Conservation (phyloP, 2,888 invertebrate species). For the Amiota minor region DNA sequence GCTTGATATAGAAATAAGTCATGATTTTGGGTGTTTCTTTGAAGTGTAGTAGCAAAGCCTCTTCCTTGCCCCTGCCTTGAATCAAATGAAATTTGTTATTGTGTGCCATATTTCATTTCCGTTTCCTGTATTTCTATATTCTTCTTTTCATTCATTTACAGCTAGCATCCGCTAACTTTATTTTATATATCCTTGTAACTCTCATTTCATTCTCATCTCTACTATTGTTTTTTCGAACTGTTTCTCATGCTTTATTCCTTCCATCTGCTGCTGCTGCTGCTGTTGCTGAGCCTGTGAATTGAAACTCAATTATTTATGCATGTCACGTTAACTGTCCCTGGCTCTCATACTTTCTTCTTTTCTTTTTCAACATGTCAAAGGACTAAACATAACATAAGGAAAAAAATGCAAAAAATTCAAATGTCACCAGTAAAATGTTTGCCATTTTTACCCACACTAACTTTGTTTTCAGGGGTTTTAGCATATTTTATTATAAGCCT, state of each 20-base stretch:
- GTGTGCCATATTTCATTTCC: constrained; percentile 64
- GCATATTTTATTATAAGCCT: not conserved
- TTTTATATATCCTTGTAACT: no score
- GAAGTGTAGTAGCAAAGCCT: not conserved
- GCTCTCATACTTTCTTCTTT: not conserved
- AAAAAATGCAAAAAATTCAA: constrained; percentile 55
- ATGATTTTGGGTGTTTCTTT: not conserved
- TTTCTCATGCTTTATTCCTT: not conserved
- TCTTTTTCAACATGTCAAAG: no score
- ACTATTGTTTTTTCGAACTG: no score
- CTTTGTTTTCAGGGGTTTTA: not conserved
- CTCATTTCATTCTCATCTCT: no score
- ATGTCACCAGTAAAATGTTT: constrained; percentile 55
- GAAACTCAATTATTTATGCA: constrained; percentile 67
- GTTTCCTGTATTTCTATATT: constrained; percentile 41
- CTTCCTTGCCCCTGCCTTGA: constrained; percentile 36
- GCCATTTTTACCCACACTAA: constrained; percentile 24
- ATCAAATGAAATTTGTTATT: constrained; percentile 52
- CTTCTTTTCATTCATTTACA: not conserved
- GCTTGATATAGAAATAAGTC: constrained; percentile 17
- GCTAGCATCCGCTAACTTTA: no score
- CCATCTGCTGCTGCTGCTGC: not conserved
- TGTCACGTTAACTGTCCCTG: constrained; percentile 56
- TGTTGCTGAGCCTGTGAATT: constrained; percentile 38
- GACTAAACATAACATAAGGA: not conserved